Conservation (phyloP, 2,888 invertebrate species). For the Drosophila fungiperda region DNA sequence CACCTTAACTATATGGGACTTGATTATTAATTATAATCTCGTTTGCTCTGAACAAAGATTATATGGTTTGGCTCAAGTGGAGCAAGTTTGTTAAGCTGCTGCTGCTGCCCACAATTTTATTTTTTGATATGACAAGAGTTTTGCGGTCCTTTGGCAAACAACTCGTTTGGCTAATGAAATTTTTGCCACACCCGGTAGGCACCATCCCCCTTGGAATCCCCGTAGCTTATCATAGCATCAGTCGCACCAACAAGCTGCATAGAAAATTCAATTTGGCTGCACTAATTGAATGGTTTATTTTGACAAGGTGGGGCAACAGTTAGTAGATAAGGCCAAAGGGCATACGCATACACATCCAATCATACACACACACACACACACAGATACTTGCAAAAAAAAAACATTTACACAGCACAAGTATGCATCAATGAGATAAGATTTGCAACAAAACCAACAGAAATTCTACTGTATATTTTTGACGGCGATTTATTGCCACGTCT, state of each 20-base stretch:
- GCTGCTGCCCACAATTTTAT: slow-evolving; percentile 44
- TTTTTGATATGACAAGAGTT: slow-evolving; percentile 49
- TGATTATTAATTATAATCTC: slow-evolving; percentile 5
- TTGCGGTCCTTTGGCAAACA: slow-evolving; percentile 66
- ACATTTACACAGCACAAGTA: slow-evolving; percentile 1
- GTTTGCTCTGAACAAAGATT: slow-evolving; percentile 4
- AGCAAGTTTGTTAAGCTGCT: slow-evolving; percentile 26
- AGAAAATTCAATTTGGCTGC: slow-evolving; percentile 72
- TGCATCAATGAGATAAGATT: slow-evolving; percentile 27
- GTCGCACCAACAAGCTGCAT: slow-evolving; percentile 74
- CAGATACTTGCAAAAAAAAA: slow-evolving; percentile 14
- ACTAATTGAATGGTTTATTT: slow-evolving; percentile 79
- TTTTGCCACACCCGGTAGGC: slow-evolving; percentile 36
- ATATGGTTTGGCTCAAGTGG: background rate
- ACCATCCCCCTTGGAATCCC: slow-evolving; percentile 29
- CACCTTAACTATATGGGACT: background rate
- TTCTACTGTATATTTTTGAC: slow-evolving; percentile 31
- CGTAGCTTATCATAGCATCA: slow-evolving; percentile 68
- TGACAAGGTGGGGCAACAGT: slow-evolving; percentile 68
- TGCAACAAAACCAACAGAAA: slow-evolving; percentile 43
- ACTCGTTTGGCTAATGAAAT: slow-evolving; percentile 77
- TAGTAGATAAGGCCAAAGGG: slow-evolving; percentile 60
- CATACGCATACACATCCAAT: slow-evolving; percentile 26
- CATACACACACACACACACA: slow-evolving; percentile 8
- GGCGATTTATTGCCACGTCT: slow-evolving; percentile 41